Evolutionary conservation across 1,140 invertebrate species (phyloP).

Genomic region (Lamellibrachia luymesi): DNA sequence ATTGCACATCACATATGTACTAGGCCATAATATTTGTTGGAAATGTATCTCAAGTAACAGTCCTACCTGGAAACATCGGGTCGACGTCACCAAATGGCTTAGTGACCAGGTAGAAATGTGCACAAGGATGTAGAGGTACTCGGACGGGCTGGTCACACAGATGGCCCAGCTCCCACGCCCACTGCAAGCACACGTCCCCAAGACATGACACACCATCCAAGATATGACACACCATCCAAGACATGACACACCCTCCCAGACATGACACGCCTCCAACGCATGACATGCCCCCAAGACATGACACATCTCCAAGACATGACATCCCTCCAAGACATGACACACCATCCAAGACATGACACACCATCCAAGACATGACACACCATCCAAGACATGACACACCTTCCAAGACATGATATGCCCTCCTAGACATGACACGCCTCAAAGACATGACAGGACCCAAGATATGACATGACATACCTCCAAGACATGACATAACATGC

Average conservation of each 20-base stretch:
- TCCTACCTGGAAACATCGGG: slow-evolving; percentile 57
- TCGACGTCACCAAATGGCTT: slow-evolving; percentile 66
- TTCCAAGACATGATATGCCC: background rate
- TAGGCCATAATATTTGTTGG: background rate
- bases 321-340: background rate
- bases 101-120: slow-evolving; percentile 89
- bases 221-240: background rate
- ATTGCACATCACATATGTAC: background rate
- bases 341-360: background rate
- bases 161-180: slow-evolving; percentile 75
- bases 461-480: background rate
- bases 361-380: background rate
- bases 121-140: slow-evolving; percentile 87
- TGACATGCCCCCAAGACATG: background rate
- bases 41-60: too few species aligned
- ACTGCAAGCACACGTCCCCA: slow-evolving; percentile 55
- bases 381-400: background rate
- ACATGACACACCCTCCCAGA: too few species aligned
- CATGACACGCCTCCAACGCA: too few species aligned
- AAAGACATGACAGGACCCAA: background rate
- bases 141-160: slow-evolving; percentile 80
- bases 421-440: too few species aligned
- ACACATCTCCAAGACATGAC: background rate
- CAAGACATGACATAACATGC: background rate
- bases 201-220: background rate